Percentiles rank a stretch among this genome's conserved stretches.
Evolutionary conservation across 1,140 invertebrate genomes (phyloP).

Genomic region (Brachionus rubens): DNA sequence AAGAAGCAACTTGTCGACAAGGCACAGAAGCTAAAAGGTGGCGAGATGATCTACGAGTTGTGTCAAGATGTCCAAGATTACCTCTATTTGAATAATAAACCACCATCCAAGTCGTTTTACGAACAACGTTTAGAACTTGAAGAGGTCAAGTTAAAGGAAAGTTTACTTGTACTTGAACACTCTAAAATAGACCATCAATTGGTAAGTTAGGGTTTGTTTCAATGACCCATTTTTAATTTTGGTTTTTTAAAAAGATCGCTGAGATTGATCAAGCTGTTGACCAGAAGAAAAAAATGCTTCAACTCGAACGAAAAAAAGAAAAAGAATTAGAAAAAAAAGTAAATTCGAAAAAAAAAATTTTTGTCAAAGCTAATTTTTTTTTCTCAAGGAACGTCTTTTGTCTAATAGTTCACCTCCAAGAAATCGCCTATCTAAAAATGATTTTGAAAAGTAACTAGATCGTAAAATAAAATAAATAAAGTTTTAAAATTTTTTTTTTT

Average conservation of each 20-base stretch:
- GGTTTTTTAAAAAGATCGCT: too few species aligned
- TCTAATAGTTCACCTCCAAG: constrained; percentile 18
- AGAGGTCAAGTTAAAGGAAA: constrained; percentile 57
- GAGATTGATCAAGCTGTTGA: constrained; percentile 34
- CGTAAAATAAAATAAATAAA: background rate
- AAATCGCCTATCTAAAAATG: background rate
- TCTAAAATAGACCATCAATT: constrained; percentile 66
- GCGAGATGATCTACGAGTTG: constrained; percentile 75
- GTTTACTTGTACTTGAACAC: constrained; percentile 64
- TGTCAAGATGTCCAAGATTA: constrained; percentile 69
- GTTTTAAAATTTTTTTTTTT: background rate
- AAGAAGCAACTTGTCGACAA: constrained; percentile 64
- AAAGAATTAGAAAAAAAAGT: constrained; percentile 35
- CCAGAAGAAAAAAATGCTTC: constrained; percentile 38
- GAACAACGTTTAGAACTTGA: constrained; percentile 74
- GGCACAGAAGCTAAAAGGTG: constrained; percentile 65
- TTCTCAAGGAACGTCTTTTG: constrained; percentile 10
- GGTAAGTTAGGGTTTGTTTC: background rate
- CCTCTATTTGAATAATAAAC: constrained; percentile 71
- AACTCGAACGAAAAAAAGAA: constrained; percentile 43
- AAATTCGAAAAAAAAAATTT: background rate
- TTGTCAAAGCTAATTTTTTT: background rate
- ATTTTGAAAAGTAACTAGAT: background rate
- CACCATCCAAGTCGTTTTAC: constrained; percentile 72
- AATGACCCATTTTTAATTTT: too few species aligned